Base-by-base conservation (phyloP, 2,113 vertebrate species). In the Coregonus clupeaformis region DNA sequence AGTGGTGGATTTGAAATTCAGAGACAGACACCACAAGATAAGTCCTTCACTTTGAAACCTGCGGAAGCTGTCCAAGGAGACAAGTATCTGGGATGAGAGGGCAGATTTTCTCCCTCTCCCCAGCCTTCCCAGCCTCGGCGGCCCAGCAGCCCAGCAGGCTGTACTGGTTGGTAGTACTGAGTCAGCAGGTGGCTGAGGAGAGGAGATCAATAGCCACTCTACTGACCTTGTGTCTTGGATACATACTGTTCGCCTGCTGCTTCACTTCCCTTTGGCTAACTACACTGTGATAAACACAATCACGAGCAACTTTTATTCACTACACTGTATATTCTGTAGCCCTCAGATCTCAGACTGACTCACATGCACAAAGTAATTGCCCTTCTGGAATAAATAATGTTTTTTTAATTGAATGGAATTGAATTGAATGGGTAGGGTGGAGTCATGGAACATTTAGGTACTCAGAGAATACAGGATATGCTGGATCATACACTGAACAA, bases 171-270 rank as follows among this genome's bases (percentile, higher is more conserved):
- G 75, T 69, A 36, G 67, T 49, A 69, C 60, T 82, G 79, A 88
- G 49, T 85, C 84, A 85, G 83, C 68, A 69, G 42, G n/a, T 69
- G 64, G 64, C 64, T 25, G 29, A 18, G 13, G 14, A n/a, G 47
- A 27, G 9, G 45, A 25, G 36, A 82, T 84, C 69, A 47, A 80
- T 81, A 67, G 42, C 71, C 22, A 59, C 49, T 36, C 42, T 79
- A 27, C 75, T 77, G 77, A 84, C 85, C 82, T 87, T 81, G 81
- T 55, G 47, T 71, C 70, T 63, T 74, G 68, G 27, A 0, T 5
- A 25, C 68, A 64, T n/a, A 14, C 36, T 59, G 14, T 27, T n/a
- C 6, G 18, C 14, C 52, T 55, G 57, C n/a, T 60, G n/a, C 9
- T 60, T 60, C 5, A 24, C 57, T 60, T 60, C 6, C n/a, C 18